These are phyloP conservation scores for Octonoba sinensis DNA, from an alignment of 2,888 invertebrate genomes.

Conservation along the genomic window DNA sequence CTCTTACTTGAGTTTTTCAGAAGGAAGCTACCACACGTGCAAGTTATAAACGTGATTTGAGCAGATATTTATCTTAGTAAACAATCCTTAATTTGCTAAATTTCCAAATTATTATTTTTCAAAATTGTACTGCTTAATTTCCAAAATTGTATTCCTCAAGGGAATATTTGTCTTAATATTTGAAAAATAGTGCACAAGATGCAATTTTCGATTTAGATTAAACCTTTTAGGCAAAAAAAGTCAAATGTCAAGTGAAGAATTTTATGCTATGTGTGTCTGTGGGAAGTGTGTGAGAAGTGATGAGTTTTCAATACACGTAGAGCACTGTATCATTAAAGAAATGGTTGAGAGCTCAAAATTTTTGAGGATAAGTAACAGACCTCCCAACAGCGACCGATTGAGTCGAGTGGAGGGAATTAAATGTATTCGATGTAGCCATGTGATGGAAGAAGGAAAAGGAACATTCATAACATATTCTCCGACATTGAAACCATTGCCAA, in stretches of 20 bases:
- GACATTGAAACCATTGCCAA: background rate
- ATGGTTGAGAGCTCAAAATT: background rate
- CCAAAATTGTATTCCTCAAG: too few species aligned
- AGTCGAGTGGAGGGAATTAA: background rate
- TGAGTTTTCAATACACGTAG: background rate
- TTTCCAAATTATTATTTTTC: too few species aligned
- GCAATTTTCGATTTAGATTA: too few species aligned
- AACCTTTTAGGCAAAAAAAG: too few species aligned
- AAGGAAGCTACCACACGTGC: too few species aligned
- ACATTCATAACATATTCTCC: constrained; percentile 12
- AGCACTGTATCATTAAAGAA: constrained; percentile 7
- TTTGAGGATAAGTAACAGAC: constrained; percentile 5
- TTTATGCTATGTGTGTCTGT: constrained; percentile 8
- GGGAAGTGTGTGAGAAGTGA: background rate
- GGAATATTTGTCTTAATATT: too few species aligned
- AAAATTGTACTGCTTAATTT: too few species aligned
- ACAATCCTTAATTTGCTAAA: too few species aligned
- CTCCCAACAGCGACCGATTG: background rate
- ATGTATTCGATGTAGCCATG: constrained; percentile 20
- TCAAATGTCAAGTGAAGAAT: background rate
- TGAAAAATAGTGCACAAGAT: too few species aligned
- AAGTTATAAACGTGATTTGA: too few species aligned
- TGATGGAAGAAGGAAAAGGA: constrained; percentile 5
- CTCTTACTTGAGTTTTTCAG: too few species aligned
- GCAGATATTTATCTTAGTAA: too few species aligned